Percentiles rank a stretch among this genome's conserved stretches.
These are phyloP conservation scores for Andrena praecox DNA, from an alignment of 2,888 invertebrate genomes.

Conservation along the genomic window DNA sequence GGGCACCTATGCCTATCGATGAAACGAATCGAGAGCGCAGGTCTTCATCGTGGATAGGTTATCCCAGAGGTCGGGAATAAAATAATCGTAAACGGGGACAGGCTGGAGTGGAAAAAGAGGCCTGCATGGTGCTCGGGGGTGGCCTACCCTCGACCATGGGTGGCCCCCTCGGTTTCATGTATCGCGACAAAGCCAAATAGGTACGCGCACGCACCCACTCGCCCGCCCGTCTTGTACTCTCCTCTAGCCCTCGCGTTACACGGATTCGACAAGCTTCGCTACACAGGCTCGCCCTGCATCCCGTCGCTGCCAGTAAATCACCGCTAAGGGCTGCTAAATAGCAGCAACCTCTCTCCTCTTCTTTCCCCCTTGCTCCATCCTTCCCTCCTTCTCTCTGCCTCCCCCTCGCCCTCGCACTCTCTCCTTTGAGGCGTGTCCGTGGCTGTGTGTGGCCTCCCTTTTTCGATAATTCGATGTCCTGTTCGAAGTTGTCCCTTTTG, in stretches of 20 bases:
- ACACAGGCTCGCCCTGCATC: constrained; percentile 59
- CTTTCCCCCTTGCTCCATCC: constrained; percentile 33
- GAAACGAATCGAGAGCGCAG: not conserved
- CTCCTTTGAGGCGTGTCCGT: constrained; percentile 72
- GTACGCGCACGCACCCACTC: constrained; percentile 53
- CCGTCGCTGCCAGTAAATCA: constrained; percentile 80
- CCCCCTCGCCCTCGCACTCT: not conserved
- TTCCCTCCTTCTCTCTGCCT: not conserved
- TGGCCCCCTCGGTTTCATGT: constrained; percentile 69
- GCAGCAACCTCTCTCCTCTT: constrained; percentile 71
- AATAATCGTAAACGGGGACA: constrained; percentile 71
- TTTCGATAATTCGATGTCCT: constrained; percentile 61
- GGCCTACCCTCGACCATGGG: constrained; percentile 75
- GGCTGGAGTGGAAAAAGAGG: constrained; percentile 31
- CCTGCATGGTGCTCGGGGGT: constrained; percentile 57
- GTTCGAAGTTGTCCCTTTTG: constrained; percentile 37
- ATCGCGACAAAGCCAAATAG: constrained; percentile 68
- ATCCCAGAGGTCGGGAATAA: constrained; percentile 47
- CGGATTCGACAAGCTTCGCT: constrained; percentile 72
- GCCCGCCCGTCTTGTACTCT: constrained; percentile 39
- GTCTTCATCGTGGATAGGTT: not conserved
- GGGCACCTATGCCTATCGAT: not conserved
- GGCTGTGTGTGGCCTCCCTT: constrained; percentile 41
- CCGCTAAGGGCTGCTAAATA: constrained; percentile 84
- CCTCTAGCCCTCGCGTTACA: constrained; percentile 67